Base-by-base conservation (phyloP, 2,888 invertebrate species). In the Parascotia fuliginaria region DNA sequence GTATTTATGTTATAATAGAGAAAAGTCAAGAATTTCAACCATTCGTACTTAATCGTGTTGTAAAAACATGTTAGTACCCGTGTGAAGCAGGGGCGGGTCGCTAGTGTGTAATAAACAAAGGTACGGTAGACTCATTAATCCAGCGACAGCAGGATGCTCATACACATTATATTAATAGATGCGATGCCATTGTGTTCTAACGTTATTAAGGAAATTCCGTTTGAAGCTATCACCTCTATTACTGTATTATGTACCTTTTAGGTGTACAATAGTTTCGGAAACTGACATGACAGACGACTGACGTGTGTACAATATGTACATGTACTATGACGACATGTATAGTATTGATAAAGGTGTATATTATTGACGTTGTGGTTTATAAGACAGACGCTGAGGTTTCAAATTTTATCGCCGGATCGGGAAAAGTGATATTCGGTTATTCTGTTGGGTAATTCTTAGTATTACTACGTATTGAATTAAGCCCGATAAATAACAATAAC, bases 21-120 rank as follows among this genome's bases (percentile, higher is more conserved):
- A n/a, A n/a, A n/a, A n/a, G n/a, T n/a, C n/a, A n/a, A n/a, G n/a
- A n/a, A n/a, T n/a, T n/a, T n/a, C n/a, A n/a, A n/a, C n/a, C n/a
- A n/a, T n/a, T n/a, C n/a, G n/a, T n/a, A n/a, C n/a, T n/a, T n/a
- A n/a, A n/a, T n/a, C n/a, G n/a, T n/a, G n/a, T n/a, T n/a, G n/a
- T n/a, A n/a, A n/a, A n/a, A n/a, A n/a, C n/a, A n/a, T n/a, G n/a
- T n/a, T n/a, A n/a, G n/a, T n/a, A n/a, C n/a, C n/a, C n/a, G n/a
- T n/a, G n/a, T n/a, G n/a, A n/a, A n/a, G n/a, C n/a, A n/a, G n/a
- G n/a, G n/a, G n/a, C n/a, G n/a, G n/a, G n/a, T n/a, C n/a, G n/a
- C n/a, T n/a, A n/a, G n/a, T 51, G 59, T 60, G 59, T 64, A 57
- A 70, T 70, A 65, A 67, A 73, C 72, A 69, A 62, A 60, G 65